Base-by-base conservation (phyloP, 2,888 invertebrate genomes). In the Philereme vetulata region DNA sequence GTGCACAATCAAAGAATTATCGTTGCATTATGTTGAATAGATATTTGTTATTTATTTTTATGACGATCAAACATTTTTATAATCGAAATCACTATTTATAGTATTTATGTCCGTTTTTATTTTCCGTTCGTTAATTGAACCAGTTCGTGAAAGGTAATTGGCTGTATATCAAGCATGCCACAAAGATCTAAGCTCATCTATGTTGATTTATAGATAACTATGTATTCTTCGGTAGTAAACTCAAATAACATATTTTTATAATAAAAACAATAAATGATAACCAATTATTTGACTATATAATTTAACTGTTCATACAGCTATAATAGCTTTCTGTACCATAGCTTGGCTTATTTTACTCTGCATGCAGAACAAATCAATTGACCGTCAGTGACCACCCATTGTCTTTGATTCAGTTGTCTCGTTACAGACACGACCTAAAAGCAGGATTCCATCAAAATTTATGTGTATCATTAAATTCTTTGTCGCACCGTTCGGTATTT, bases 321-420 rank as follows among this genome's bases (percentile, higher is more conserved):
- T 8, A 36, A 36, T 5, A 6, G 38, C 38, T 6, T 8, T 38
- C 38, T 38, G 5, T 38, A 38, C 5, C 4, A 8, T 21, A 8
- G 38, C 7, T 6, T 36, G 5, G 36, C 36, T 36, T 36, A 7
- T 36, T 10, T 42, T 42, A 42, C 42, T 42, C 42, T 10, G 10
- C 9, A 10, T 42, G 67, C 71, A 70, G 72, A 76, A 85, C 82
- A 82, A 78, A 84, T 86, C 82, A 86, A 82, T 87, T 82, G 77
- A 75, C 68, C 49, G 66, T 66, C 72, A 70, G 67, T 76, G 80
- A 73, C 82, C 82, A 81, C 83, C 85, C 85, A 86, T 88, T 88
- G 85, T 85, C 71, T 80, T 81, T 82, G 78, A 84, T 83, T 84
- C 83, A 82, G 81, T 78, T 75, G 82, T 83, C 84, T 88, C 84